Percentiles rank a stretch among this genome's conserved stretches.
Conservation (phyloP, 2,113 vertebrate species). For the Microtus richardsoni region DNA sequence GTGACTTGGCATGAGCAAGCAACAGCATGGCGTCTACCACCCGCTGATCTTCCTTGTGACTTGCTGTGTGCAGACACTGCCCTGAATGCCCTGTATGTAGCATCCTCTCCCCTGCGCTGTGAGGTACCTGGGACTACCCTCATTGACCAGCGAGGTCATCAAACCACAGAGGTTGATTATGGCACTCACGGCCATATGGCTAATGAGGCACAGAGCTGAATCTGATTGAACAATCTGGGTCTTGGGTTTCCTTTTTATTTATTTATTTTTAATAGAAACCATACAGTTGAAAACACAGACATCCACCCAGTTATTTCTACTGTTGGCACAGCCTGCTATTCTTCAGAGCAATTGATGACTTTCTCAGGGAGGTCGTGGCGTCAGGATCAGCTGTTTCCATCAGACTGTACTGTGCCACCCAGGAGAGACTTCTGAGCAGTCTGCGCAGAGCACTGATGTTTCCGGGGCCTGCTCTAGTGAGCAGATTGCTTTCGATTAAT, state of each 20-base stretch:
- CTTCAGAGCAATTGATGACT: slow-evolving; percentile 13
- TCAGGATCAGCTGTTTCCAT: background rate
- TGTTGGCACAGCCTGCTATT: background rate
- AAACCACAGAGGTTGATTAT: background rate
- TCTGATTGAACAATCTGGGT: background rate
- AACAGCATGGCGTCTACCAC: fast-evolving
- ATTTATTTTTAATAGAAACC: background rate
- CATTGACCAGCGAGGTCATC: background rate
- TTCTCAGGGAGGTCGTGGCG: background rate
- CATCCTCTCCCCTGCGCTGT: background rate
- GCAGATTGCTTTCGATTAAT: background rate
- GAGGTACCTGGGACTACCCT: background rate
- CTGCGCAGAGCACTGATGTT: background rate
- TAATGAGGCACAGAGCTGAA: background rate
- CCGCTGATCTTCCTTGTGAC: too few relatives aligned
- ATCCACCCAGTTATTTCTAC: background rate
- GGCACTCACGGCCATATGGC: background rate
- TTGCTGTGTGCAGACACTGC: fast-evolving
- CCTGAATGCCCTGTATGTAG: background rate
- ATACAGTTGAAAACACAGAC: background rate
- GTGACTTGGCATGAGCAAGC: background rate
- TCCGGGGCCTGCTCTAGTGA: background rate
- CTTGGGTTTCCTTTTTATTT: background rate
- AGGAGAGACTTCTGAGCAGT: background rate
- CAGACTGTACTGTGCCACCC: background rate